These are phyloP conservation scores for Turdus rufiventris DNA, from an alignment of 2,113 vertebrate genomes.

Conservation along the genomic window DNA sequence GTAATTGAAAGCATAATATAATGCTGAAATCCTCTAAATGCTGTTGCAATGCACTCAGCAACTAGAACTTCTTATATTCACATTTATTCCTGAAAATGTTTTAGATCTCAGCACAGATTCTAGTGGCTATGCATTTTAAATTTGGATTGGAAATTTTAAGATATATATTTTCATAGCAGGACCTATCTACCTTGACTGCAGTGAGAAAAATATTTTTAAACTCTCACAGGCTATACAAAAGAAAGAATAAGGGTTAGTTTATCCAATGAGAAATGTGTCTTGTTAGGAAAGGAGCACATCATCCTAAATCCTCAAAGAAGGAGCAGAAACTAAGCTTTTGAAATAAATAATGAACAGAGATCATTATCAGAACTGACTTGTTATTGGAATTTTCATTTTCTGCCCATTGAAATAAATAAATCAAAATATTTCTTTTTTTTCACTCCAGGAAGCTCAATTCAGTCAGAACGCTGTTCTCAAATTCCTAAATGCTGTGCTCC, in stretches of 20 bases:
- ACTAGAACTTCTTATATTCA: neutral
- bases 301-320: neutral
- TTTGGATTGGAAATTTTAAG: neutral
- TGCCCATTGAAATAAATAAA: neutral
- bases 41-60: neutral
- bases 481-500: neutral
- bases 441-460: neutral
- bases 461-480: neutral
- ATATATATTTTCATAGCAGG: neutral
- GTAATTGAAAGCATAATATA: neutral
- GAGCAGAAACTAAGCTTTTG: neutral
- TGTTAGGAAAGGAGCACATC: neutral
- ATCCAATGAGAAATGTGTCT: neutral
- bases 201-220: neutral
- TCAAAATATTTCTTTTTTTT: neutral
- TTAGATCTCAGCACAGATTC: neutral
- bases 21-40: neutral
- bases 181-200: neutral
- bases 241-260: neutral
- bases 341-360: neutral
- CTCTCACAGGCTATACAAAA: neutral
- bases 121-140: neutral
- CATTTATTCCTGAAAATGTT: neutral
- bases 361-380: neutral
- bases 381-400: neutral